Base-by-base conservation (phyloP, 2,113 vertebrate species). In the Eretmochelys imbricata region DNA sequence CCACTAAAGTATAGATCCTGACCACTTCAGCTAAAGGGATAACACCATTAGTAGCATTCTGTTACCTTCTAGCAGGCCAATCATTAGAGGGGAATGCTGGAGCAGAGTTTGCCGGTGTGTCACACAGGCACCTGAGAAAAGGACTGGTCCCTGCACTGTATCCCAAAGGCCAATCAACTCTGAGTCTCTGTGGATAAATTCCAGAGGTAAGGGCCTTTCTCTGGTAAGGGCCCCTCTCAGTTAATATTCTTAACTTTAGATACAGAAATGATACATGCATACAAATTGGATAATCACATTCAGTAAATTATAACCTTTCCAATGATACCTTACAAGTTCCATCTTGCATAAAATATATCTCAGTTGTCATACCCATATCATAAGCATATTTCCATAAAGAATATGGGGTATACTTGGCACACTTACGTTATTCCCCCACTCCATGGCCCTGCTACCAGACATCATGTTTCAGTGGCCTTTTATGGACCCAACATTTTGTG, bases 31-130 rank as follows among this genome's bases (percentile, higher is more conserved):
- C 80, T 38, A 31, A 91, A 16, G 53, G 31, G 62, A 55, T 89
- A 29, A 55, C 6, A 25, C 46, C 50, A 14, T 27, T 69, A 62
- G 25, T 42, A 48, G 10, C 29, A 13, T 57, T 46, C 48, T 27
- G 49, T 46, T 53, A 12, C 12, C 65, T 5, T 48, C 38, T 86
- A 22, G 7, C 0, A 0, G 31, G 49, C 31, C 31, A 6, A 2
- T 80, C 54, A 84, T 14, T 8, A 48, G 38, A 38, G 8, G 11
- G 10, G 38, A 57, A 54, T 79, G 19, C 54, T 31, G 80, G 59
- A 6, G n/a, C 0, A 0, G 31, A 78, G 49, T 35, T 4, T 83
- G 22, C 6, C 12, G 24, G 0, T 6, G 20, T 24, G 19, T 31
- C 84, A 78, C 42, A 59, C 46, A 38, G 50, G 35, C 48, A 8